These are phyloP conservation scores for Orchestia grillus DNA, from an alignment of 1,140 invertebrate genomes.

Conservation along the genomic window DNA sequence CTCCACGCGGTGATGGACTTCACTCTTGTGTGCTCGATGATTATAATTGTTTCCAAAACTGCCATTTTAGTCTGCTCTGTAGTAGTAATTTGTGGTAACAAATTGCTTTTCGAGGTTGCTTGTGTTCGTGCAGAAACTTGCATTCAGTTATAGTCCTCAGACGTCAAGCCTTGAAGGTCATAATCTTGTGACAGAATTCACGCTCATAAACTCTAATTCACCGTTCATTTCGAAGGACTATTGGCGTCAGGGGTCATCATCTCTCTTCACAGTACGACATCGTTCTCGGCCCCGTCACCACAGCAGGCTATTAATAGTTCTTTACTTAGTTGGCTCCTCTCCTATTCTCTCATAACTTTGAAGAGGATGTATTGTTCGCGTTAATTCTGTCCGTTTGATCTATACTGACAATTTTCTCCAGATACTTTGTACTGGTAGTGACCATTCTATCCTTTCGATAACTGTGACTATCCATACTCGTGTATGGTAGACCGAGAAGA, in stretches of 20 bases:
- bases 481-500: neutral
- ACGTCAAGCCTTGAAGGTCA: neutral
- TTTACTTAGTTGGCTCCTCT: neutral
- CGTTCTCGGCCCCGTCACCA: neutral
- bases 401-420: neutral
- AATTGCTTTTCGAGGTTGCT: neutral
- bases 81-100: neutral
- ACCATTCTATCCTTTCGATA: neutral
- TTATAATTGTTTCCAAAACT: neutral
- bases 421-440: neutral
- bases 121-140: neutral
- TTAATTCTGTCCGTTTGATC: neutral
- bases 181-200: neutral
- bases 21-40: neutral
- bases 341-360: neutral
- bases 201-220: neutral
- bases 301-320: neutral
- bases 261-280: neutral
- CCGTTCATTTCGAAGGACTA: neutral
- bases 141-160: neutral
- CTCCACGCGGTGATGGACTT: neutral
- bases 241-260: neutral
- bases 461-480: neutral
- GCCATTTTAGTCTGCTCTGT: neutral
- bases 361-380: neutral